These are phyloP conservation scores for Salvelinus namaycush DNA, from an alignment of 2,113 vertebrate species.

Conservation along the genomic window DNA sequence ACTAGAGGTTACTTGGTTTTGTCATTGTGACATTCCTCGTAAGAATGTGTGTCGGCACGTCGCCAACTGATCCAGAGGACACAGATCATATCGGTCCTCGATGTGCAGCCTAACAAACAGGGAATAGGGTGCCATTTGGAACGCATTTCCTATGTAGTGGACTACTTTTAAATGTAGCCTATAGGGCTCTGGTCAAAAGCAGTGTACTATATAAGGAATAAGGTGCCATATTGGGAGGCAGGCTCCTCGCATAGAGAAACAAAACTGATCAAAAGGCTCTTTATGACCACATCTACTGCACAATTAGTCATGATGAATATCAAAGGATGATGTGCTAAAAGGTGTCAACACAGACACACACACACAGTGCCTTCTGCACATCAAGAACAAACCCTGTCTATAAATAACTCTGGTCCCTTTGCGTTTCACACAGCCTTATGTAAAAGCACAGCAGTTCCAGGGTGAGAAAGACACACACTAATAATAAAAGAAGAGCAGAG, in stretches of 20 bases:
- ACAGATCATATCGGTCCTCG: too few relatives aligned
- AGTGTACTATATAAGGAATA: too few relatives aligned
- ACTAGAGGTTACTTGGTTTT: too few relatives aligned
- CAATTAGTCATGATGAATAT: not conserved
- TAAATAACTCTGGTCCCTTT: constrained; percentile 14
- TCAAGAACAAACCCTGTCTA: constrained; percentile 4
- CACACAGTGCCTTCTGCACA: not conserved
- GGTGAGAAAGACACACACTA: constrained; percentile 3
- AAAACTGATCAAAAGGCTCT: not conserved
- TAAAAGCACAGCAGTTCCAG: constrained; percentile 6
- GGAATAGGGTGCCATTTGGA: too few relatives aligned
- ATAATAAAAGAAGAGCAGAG: not conserved
- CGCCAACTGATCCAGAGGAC: too few relatives aligned
- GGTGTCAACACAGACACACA: constrained; percentile 4
- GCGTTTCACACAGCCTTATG: constrained; percentile 8
- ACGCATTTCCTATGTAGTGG: too few relatives aligned
- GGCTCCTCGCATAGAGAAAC: not conserved
- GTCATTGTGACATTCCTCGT: too few relatives aligned
- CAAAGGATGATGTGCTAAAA: not conserved
- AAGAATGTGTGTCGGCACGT: too few relatives aligned
- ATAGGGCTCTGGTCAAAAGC: too few relatives aligned
- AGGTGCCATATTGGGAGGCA: not conserved
- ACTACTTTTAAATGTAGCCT: too few relatives aligned
- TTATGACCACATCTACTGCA: not conserved
- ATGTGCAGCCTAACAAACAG: too few relatives aligned